phyloP scores from a whole-genome alignment of 2,113 vertebrate genomes.

The Coptodon bakossiorum region DNA sequence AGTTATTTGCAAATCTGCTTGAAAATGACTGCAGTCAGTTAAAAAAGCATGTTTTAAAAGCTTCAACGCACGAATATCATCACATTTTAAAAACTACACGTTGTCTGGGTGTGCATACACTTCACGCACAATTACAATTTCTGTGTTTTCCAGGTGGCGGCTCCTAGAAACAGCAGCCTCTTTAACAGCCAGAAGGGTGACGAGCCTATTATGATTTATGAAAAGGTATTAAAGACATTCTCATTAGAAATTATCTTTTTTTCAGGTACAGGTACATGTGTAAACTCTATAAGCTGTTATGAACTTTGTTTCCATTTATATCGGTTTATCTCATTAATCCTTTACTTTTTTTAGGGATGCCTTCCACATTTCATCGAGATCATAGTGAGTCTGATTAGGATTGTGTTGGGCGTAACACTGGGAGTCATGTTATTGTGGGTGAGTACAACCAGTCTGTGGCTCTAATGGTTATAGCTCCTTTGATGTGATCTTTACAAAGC shows the following conservation, averaged over 20 bases:
- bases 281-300: not conserved
- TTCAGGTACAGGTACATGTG: not conserved
- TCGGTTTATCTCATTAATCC: not conserved
- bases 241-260: not conserved
- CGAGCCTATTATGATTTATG: constrained; percentile 27
- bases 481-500: not conserved
- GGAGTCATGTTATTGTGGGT: constrained; percentile 31
- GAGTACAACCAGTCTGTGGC: not conserved
- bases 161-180: constrained; percentile 5
- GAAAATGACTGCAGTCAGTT: not conserved
- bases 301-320: not conserved
- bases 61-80: not conserved
- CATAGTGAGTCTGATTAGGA: accelerated
- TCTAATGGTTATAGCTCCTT: not conserved
- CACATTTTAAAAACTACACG: not conserved
- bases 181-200: not conserved
- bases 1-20: not conserved
- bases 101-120: not conserved
- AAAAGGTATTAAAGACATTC: constrained; percentile 13
- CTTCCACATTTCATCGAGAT: not conserved
- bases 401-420: accelerated
- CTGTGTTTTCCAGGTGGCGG: constrained; percentile 17
- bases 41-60: not conserved
- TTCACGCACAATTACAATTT: not conserved
- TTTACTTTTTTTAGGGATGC: constrained; percentile 34